These are phyloP conservation scores for Atrina japonica DNA, from an alignment of 2,888 invertebrate species.

Conservation along the genomic window DNA sequence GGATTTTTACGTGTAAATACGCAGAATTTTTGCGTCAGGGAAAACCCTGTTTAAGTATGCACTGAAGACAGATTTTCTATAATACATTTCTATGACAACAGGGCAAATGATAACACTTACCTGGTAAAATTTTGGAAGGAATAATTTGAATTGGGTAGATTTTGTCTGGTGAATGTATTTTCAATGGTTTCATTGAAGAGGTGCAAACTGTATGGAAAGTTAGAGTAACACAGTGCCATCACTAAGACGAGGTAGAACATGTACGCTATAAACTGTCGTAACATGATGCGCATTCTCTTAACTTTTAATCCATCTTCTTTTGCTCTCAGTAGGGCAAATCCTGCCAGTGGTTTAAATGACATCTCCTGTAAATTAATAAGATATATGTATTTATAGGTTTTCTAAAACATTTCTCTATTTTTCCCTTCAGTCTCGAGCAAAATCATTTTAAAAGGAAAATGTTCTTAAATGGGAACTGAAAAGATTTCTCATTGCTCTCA, in stretches of 20 bases:
- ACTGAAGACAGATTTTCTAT: too few species aligned
- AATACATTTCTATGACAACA: too few species aligned
- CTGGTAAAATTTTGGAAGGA: constrained; percentile 58
- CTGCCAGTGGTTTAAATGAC: constrained; percentile 73
- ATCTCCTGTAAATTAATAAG: constrained; percentile 67
- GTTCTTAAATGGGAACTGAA: too few species aligned
- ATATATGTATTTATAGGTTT: too few species aligned
- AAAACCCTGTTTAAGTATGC: too few species aligned
- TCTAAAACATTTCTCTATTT: too few species aligned
- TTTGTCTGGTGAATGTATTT: constrained; percentile 49
- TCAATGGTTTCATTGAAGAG: constrained; percentile 56
- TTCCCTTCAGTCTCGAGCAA: too few species aligned
- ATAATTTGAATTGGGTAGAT: constrained; percentile 15
- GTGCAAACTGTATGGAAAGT: constrained; percentile 58
- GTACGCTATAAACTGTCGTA: constrained; percentile 69
- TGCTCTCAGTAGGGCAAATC: constrained; percentile 75
- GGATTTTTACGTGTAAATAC: too few species aligned
- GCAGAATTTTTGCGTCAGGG: too few species aligned
- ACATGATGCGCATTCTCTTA: constrained; percentile 67
- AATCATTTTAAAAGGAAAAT: too few species aligned
- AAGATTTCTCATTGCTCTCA: too few species aligned
- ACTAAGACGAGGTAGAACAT: constrained; percentile 67
- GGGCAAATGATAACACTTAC: too few species aligned
- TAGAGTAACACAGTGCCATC: constrained; percentile 67
- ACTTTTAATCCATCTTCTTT: constrained; percentile 71